Percentiles rank a stretch among this genome's conserved stretches.
Conservation (phyloP, 2,888 invertebrate species). For the Junonia oenone region DNA sequence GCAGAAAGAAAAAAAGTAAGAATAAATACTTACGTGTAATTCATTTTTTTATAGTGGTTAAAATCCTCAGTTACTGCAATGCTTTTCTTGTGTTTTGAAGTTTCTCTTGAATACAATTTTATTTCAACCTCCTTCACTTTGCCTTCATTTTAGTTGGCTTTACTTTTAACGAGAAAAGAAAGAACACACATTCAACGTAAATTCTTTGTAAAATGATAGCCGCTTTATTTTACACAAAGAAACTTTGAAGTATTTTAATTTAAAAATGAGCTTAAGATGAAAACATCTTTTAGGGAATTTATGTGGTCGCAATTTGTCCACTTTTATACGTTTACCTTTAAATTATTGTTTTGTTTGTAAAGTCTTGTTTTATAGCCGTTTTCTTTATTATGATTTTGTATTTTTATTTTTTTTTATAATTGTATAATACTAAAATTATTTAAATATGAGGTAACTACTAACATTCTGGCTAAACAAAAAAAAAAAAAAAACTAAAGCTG, state of each 20-base stretch:
- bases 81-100: not conserved
- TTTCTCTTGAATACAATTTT: not conserved
- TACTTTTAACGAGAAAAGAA: conserved; percentile 17
- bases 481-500: too few species aligned
- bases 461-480: too few species aligned
- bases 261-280: not conserved
- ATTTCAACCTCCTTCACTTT: not conserved
- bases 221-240: conserved; percentile 6
- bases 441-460: too few species aligned
- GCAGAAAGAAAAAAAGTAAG: not conserved
- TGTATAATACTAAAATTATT: too few species aligned
- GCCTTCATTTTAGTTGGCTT: conserved; percentile 6
- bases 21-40: too few species aligned
- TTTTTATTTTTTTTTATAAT: too few species aligned
- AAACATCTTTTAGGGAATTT: not conserved
- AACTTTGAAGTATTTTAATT: conserved; percentile 7
- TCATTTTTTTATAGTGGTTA: not conserved
- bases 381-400: too few species aligned
- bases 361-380: too few species aligned
- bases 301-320: not conserved
- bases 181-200: conserved; percentile 15
- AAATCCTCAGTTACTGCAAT: not conserved
- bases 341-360: not conserved
- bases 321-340: not conserved
- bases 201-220: conserved; percentile 13